Percentiles rank a stretch among this genome's conserved stretches.
Conservation (phyloP, 2,113 vertebrate species). For the Poeciliopsis occidentalis region DNA sequence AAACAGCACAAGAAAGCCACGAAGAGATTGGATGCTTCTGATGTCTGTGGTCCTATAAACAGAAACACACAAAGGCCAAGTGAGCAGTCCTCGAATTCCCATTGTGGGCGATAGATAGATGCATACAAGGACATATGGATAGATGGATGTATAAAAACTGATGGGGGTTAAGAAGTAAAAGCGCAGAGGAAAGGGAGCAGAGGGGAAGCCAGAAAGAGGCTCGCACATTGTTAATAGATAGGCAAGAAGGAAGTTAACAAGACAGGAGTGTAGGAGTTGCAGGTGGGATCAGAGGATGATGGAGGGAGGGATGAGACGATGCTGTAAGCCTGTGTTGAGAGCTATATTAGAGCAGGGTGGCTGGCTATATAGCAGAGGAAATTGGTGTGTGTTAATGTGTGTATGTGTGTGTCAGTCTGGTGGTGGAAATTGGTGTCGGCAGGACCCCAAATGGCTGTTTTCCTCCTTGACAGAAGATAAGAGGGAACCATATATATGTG, state of each 20-base stretch:
- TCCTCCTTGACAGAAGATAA: conserved; percentile 73
- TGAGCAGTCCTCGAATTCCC: conserved; percentile 61
- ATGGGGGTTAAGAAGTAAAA: conserved; percentile 11
- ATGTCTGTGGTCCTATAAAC: conserved; percentile 61
- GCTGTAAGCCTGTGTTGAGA: conserved; percentile 68
- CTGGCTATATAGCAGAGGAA: conserved; percentile 37
- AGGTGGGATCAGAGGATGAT: conserved; percentile 42
- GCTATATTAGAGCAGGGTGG: conserved; percentile 67
- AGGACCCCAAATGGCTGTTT: conserved; percentile 75
- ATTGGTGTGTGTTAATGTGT: conserved; percentile 24
- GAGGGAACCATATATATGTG: conserved; percentile 19
- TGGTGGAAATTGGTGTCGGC: conserved; percentile 73
- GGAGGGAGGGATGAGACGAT: conserved; percentile 52
- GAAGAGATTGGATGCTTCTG: conserved; percentile 65
- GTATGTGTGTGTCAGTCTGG: conserved; percentile 15
- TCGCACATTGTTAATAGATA: conserved; percentile 11
- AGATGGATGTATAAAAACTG: not conserved
- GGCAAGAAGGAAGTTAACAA: conserved; percentile 4
- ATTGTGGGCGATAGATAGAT: conserved; percentile 65
- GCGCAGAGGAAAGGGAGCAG: not conserved
- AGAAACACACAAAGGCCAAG: conserved; percentile 45
- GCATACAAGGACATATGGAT: not conserved
- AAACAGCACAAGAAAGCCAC: conserved; percentile 49
- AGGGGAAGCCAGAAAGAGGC: not conserved
- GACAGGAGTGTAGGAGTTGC: conserved; percentile 4